Base-by-base conservation (phyloP, 2,797 vertebrate genomes). In the Salmo trutta region DNA sequence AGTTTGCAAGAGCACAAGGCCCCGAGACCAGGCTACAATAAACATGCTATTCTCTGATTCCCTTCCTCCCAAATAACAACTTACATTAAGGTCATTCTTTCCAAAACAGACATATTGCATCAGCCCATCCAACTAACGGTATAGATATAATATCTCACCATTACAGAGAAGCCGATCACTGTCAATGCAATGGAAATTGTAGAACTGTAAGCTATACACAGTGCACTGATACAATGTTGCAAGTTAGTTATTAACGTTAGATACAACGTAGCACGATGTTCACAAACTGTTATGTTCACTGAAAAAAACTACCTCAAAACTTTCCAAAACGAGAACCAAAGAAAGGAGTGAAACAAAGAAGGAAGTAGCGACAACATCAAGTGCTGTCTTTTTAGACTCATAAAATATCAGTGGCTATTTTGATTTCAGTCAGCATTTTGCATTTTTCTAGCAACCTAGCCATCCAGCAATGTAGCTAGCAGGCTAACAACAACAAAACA, bases 401-500 rank as follows among this genome's bases (percentile, higher is more conserved):
- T 24, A 4, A 64, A 14, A 21, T 62, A 21, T 8, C 59, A 64
- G n/a, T 2, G 59, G 10, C 56, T 64, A 64, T 64, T 54, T 64
- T 64, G 59, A 24, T 27, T 64, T 24, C n/a, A 19, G 17, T 21
- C 59, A 64, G 59, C 21, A 10, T 1, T 14, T 21, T 19, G 19
- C 19, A 24, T 24, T 24, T 64, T 7, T 10, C 56, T 4, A 64
- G 83, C 83, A 77, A 83, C 77, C 78, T 72, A 78, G 84, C 80
- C 91, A 92, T 84, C 88, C 15, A 52, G 47, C 24, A 27, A 73
- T 24, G 21, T 21, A 73, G 68, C 78, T 27, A 70, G 41, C 51
- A 64, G 62, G 85, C 84, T 89, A 86, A 83, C 76, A 84, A 84
- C 66, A 84, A 79, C 72, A 80, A 69, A 52, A 77, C 59, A 69